Base-by-base conservation (phyloP, 2,113 vertebrate genomes). In the Ellobius talpinus region DNA sequence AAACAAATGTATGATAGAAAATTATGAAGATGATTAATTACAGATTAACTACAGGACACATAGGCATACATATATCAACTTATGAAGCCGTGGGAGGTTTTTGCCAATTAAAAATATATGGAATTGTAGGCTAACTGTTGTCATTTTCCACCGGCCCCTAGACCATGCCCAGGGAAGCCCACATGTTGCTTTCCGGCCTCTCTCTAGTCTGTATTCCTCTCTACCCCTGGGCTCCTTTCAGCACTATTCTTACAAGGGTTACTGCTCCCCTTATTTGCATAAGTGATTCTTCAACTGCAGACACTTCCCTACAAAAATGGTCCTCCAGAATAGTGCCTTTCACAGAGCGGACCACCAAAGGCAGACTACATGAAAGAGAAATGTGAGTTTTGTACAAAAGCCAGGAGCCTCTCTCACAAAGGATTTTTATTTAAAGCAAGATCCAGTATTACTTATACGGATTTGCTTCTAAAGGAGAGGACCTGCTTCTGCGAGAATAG, bases 261-360 rank as follows among this genome's bases (percentile, higher is more conserved):
- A 42, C 21, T 23, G 96, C 86, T 91, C 70, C 42, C 79, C 95
- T 95, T 63, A 97, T 98, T 98, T 97, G 89, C 97, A 98, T 97
- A 94, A 92, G 91, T 63, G 94, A 96, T 92, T 97, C 93, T 96
- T 95, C 95, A 94, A 87, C 47, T 79, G 89, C 96, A 96, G 96
- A 97, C 89, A 96, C 94, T 96, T 96, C 95, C 95, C 91, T 68
- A 81, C 70, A 61, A 96, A 95, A 96, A 95, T 23, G 39, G 42
- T 93, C 58, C 92, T 94, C 93, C 73, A 63, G 87, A 94, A 93
- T 5, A 87, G 29, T 95, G 88, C 89, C 92, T 97, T 95, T 95
- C 95, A 94, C 86, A 73, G 42, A 65, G 77, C 92, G 94, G 92
- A 87, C 90, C 90, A 94, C 58, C 63, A 36, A 79, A 91, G 81